Evolutionary conservation across 2,888 invertebrate genomes (phyloP).

Genomic region (Drosophila mulleri): DNA sequence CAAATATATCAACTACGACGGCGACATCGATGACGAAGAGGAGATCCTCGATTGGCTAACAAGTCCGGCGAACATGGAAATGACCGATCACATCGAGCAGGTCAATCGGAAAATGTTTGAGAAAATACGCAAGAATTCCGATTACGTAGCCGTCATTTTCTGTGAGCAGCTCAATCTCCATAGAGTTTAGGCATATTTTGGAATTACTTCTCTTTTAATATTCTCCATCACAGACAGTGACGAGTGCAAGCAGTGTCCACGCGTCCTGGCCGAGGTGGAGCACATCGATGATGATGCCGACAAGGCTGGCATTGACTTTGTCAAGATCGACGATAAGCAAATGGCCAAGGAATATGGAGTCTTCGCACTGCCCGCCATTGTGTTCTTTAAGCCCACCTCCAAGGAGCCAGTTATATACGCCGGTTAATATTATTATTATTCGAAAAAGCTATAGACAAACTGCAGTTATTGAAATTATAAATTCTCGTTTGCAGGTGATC

Average conservation of each 20-base stretch:
- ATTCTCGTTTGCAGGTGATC: conserved; percentile 87
- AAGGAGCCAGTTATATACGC: conserved; percentile 97
- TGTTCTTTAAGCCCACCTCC: conserved; percentile 94
- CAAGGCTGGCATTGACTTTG: conserved; percentile 95
- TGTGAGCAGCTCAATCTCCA: conserved; percentile 88
- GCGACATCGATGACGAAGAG: conserved; percentile 96
- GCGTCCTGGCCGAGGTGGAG: conserved; percentile 94
- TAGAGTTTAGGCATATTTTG: neutral
- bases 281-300: conserved; percentile 98
- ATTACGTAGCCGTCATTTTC: conserved; percentile 96
- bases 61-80: conserved; percentile 96
- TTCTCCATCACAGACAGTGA: conserved; percentile 90
- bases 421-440: conserved; percentile 85
- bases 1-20: conserved; percentile 95
- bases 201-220: neutral
- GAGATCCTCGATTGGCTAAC: conserved; percentile 95
- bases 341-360: conserved; percentile 95
- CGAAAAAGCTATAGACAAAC: neutral
- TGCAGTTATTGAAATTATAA: neutral
- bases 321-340: conserved; percentile 95
- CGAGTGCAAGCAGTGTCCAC: conserved; percentile 97
- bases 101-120: conserved; percentile 97
- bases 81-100: conserved; percentile 95
- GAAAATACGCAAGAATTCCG: conserved; percentile 94
- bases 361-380: conserved; percentile 94